Conservation (phyloP, 2,797 vertebrate species). For the Menidia menidia region DNA sequence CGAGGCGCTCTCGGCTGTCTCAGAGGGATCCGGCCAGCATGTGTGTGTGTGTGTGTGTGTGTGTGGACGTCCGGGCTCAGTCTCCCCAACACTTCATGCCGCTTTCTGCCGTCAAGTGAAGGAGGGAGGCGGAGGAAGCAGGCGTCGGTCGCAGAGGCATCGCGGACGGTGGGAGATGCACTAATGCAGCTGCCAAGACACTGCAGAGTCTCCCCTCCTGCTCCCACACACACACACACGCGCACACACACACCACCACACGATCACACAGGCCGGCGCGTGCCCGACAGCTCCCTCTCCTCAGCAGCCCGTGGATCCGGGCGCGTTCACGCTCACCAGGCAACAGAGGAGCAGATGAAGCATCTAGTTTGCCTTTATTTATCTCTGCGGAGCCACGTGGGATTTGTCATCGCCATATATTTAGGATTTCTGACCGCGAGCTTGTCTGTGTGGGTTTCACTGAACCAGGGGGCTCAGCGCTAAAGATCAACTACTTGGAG, state of each 20-base stretch:
- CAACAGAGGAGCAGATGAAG: conserved; percentile 67
- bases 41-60: conserved; percentile 33
- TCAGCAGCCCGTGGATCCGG: conserved; percentile 43
- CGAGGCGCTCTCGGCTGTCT: conserved; percentile 51
- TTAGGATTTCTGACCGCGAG: conserved; percentile 23
- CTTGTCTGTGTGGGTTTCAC: neutral
- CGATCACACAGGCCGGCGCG: conserved; percentile 59
- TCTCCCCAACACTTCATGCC: conserved; percentile 50
- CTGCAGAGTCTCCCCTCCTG: conserved; percentile 77
- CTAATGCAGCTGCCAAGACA: conserved; percentile 79
- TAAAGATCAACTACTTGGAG: neutral
- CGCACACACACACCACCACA: conserved; percentile 1
- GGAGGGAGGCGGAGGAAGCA: conserved; percentile 66
- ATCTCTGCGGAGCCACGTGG: conserved; percentile 69
- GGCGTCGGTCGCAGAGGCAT: conserved; percentile 66
- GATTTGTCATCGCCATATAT: conserved; percentile 46
- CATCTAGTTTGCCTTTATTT: conserved; percentile 70
- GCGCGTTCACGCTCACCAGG: conserved; percentile 76
- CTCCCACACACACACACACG: conserved; percentile 62
- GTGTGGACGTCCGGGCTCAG: conserved; percentile 39
- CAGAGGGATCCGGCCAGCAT: conserved; percentile 27
- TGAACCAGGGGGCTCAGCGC: neutral
- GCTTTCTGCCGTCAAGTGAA: conserved; percentile 53
- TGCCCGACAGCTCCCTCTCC: conserved; percentile 43
- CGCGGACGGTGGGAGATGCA: conserved; percentile 70